Evolutionary conservation across 2,113 vertebrate genomes (phyloP), one percentile per base, ranked within the genome.

Genomic region (Vidua chalybeata): DNA sequence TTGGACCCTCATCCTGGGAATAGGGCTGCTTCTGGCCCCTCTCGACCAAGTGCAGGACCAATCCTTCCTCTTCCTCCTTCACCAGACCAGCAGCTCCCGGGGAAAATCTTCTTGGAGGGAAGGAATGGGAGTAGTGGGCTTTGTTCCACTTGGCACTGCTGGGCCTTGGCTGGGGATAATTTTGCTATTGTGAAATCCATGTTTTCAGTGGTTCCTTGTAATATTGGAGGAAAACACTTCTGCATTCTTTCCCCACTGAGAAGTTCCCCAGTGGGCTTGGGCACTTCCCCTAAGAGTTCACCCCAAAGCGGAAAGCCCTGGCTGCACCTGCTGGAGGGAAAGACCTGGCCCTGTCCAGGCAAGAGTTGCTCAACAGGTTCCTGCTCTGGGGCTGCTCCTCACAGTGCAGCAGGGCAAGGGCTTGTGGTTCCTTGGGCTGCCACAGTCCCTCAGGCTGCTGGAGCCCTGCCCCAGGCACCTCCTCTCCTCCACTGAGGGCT

Each of bases 301-400:
- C 27, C 43, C 11, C 35, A 24, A 69, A 61, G 54, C 0, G 2
- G 39, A 72, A 76, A 68, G 16, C n/a, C 15, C n/a, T 67, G 28
- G 22, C 33, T 49, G 48, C 33, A 17, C 18, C 58, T 64, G 49
- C 58, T 73, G 84, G 13, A 89, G 73, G 59, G n/a, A 51, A 46
- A 48, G 52, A 41, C 68, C n/a, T 0, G 0, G 23, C 33, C 49
- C 63, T 61, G 54, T 13, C 24, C 0, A 0, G 31, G 51, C 26
- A 89, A 31, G 59, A 87, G 93, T 87, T 39, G 61, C 77, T 84
- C 10, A 1, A 7, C 77, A 72, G 56, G 52, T 89, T 89, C 55
- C 64, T 35, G 81, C 14, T 27, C 43, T 46, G 51, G 33, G 39
- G 30, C 73, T 63, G 72, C 59, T 84, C 64, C 76, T 80, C 63